Base-by-base conservation (phyloP, 2,888 invertebrate genomes). In the Shargacucullia verbasci region DNA sequence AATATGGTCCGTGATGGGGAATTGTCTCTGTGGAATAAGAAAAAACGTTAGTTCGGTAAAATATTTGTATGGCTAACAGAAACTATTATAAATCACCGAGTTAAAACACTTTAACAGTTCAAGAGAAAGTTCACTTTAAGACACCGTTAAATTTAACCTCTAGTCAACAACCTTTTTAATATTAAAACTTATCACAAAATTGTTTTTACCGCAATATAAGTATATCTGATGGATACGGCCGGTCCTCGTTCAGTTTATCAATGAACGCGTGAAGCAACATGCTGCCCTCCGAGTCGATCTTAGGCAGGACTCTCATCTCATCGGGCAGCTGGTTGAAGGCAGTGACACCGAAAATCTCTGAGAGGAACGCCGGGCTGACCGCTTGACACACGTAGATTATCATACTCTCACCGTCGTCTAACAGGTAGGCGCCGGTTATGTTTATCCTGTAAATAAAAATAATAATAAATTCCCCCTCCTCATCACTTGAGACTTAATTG, bases 361-460 rank as follows among this genome's bases (percentile, higher is more conserved):
- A 96, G 74, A 98, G 95, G 86, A 97, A 97, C 48, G 95, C 95
- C 39, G 96, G 94, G 63, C 96, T 95, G 34, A 97, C 96, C 70
- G 95, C 97, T 66, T 97, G 96, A 41, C 99, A 97, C 37, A 99
- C 95, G 87, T 98, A 97, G 47, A 99, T 86, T 44, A 97, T 95
- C 91, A 99, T 96, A 59, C 95, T 95, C 53, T 97, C 96, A 9
- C 98, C 98, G 70, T 97, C 96, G 89, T 99, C 99, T 87, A 99
- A 92, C 2, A 99, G 94, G 88, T 99, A 99, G 9, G 97, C 98
- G 29, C 99, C 99, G 60, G 95, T 95, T 0, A 96, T 94, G 83
- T 96, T 97, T 49, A 98, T 95, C 94, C 94, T 94, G 85, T 1
- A 0, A 25, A 4, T 33, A 11, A 27, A 0, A 31, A 27, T 27